Conservation (phyloP, 2,888 invertebrate genomes). For the Alviniconcha strummeri region DNA sequence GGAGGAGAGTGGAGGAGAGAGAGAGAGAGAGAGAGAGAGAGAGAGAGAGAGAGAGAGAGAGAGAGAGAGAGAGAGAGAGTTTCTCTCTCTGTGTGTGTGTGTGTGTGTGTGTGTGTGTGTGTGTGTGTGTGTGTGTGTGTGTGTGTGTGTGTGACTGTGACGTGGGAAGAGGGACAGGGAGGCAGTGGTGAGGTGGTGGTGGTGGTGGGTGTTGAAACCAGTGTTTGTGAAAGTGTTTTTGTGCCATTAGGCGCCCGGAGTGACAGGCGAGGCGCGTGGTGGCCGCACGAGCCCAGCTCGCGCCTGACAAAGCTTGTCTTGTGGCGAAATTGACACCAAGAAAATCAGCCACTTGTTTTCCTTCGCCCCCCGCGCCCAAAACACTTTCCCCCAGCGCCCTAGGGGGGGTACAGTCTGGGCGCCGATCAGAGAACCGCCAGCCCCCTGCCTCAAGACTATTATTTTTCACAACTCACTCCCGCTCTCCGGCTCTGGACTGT, state of each 20-base stretch:
- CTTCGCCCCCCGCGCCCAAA: conserved; percentile 32
- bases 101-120: no score
- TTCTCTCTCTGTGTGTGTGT: no score
- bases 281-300: background rate
- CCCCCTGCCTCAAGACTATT: conserved; percentile 37
- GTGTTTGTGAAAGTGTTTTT: conserved; percentile 26
- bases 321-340: conserved; percentile 33
- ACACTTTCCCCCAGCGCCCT: conserved; percentile 19
- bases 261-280: conserved; percentile 5
- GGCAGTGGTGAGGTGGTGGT: background rate
- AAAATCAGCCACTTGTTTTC: conserved; percentile 33
- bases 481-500: conserved; percentile 29
- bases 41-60: background rate
- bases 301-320: conserved; percentile 28
- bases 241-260: conserved; percentile 20
- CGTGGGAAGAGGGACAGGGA: no score
- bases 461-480: conserved; percentile 39
- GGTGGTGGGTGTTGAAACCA: background rate
- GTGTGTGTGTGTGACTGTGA: no score
- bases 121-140: no score
- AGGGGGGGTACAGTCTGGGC: conserved; percentile 5
- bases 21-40: background rate
- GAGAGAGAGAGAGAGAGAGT: no score
- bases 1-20: background rate
- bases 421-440: conserved; percentile 21